phyloP scores from a whole-genome alignment of 2,797 vertebrate species.

The Chelidonichthys spinosus region DNA sequence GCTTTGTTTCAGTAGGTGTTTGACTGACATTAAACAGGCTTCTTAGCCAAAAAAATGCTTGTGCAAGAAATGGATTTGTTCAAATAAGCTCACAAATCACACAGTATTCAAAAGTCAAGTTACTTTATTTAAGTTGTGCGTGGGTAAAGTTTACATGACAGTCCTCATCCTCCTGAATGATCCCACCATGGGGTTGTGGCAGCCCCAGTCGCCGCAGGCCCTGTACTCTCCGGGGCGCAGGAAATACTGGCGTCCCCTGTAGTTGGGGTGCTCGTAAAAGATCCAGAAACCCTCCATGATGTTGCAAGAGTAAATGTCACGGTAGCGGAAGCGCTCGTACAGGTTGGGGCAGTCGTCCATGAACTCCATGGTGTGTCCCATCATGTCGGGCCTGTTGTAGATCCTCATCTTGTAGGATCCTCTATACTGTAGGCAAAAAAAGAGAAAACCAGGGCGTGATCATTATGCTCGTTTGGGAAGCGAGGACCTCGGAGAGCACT shows the following conservation, averaged over 20 bases:
- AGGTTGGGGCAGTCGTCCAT: conserved; percentile 85
- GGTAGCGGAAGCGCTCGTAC: conserved; percentile 78
- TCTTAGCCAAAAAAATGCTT: neutral
- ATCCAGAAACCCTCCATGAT: conserved; percentile 85
- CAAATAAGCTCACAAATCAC: conserved; percentile 46
- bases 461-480: conserved; percentile 31
- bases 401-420: conserved; percentile 84
- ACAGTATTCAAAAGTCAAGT: conserved; percentile 42
- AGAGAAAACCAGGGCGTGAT: conserved; percentile 23
- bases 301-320: conserved; percentile 84
- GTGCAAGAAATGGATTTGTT: neutral
- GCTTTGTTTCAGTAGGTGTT: conserved; percentile 20
- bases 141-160: conserved; percentile 62
- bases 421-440: conserved; percentile 74
- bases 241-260: conserved; percentile 86
- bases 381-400: conserved; percentile 83
- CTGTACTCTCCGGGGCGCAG: conserved; percentile 83
- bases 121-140: conserved; percentile 59
- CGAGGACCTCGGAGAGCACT: conserved; percentile 21
- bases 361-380: conserved; percentile 85
- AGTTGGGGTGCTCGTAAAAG: conserved; percentile 87
- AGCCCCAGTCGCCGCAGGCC: conserved; percentile 83
- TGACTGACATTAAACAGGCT: neutral
- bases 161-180: conserved; percentile 86
- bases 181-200: conserved; percentile 82